Evolutionary conservation across 2,113 vertebrate genomes (phyloP).

Genomic region (Sinocyclocheilus anophthalmus): DNA sequence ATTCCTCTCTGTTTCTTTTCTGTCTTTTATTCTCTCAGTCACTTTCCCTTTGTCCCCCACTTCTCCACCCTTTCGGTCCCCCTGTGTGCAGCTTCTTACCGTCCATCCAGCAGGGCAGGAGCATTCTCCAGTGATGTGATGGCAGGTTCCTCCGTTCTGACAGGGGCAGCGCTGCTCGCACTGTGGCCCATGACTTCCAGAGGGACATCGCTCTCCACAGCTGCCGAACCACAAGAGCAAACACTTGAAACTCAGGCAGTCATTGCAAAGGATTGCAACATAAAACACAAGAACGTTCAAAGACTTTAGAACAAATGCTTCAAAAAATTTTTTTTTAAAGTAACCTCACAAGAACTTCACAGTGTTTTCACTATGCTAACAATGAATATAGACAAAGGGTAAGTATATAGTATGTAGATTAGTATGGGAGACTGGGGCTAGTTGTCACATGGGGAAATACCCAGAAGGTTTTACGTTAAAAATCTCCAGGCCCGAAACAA

Average conservation of each 20-base stretch:
- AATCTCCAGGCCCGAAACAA: background rate
- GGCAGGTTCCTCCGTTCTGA: slow-evolving; percentile 93
- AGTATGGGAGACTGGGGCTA: background rate
- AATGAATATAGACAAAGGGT: slow-evolving; percentile 22
- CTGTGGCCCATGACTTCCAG: slow-evolving; percentile 92
- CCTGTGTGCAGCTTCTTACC: slow-evolving; percentile 73
- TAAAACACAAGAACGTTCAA: slow-evolving; percentile 37
- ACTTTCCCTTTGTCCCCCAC: slow-evolving; percentile 20
- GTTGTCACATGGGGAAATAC: background rate
- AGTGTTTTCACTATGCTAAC: slow-evolving; percentile 17
- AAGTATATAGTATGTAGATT: slow-evolving; percentile 8
- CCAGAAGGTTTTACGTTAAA: background rate
- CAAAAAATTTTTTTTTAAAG: background rate
- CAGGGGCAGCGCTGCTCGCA: slow-evolving; percentile 96
- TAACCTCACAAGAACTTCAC: slow-evolving; percentile 29
- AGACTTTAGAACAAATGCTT: slow-evolving; percentile 18
- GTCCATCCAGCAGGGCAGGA: slow-evolving; percentile 92
- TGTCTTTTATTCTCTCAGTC: slow-evolving; percentile 11
- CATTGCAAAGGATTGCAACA: slow-evolving; percentile 47
- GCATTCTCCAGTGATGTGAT: slow-evolving; percentile 96
- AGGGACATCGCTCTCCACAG: slow-evolving; percentile 92
- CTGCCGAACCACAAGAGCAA: slow-evolving; percentile 68
- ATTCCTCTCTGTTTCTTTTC: slow-evolving; percentile 10
- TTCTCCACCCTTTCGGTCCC: background rate
- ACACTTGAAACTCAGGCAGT: slow-evolving; percentile 39